Percentiles rank a stretch among this genome's conserved stretches.
phyloP scores from a whole-genome alignment of 2,888 invertebrate genomes.

The Perdita meconis region DNA sequence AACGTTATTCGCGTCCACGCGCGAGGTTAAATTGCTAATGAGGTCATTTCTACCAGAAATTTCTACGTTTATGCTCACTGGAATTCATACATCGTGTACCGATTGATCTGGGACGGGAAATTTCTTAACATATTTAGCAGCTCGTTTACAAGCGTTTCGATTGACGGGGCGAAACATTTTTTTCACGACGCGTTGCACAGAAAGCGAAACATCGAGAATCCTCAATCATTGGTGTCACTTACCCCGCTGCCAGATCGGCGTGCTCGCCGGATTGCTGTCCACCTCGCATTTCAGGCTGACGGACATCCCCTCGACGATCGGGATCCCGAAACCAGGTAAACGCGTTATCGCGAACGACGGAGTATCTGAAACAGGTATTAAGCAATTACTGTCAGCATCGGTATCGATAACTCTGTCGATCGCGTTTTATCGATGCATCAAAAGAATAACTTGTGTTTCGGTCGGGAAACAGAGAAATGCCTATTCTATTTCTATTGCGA shows the following conservation, averaged over 20 bases:
- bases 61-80: neutral
- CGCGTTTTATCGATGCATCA: constrained; percentile 10
- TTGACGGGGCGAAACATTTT: constrained; percentile 14
- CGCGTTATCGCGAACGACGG: constrained; percentile 97
- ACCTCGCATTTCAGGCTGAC: constrained; percentile 96
- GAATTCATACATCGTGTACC: too few relatives aligned
- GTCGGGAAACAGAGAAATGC: neutral
- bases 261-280: constrained; percentile 95
- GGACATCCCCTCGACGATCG: constrained; percentile 94
- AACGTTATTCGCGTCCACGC: neutral
- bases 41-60: neutral
- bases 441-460: constrained; percentile 10
- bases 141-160: too few relatives aligned
- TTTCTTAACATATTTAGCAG: too few relatives aligned
- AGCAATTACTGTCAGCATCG: constrained; percentile 69
- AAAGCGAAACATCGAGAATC: constrained; percentile 39
- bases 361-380: constrained; percentile 88
- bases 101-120: too few relatives aligned
- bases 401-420: constrained; percentile 46
- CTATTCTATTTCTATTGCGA: neutral
- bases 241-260: constrained; percentile 92
- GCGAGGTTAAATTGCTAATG: neutral
- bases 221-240: constrained; percentile 69
- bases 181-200: neutral
- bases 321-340: constrained; percentile 96